Conservation (phyloP, 2,888 invertebrate genomes). For the Tinea semifulvella region DNA sequence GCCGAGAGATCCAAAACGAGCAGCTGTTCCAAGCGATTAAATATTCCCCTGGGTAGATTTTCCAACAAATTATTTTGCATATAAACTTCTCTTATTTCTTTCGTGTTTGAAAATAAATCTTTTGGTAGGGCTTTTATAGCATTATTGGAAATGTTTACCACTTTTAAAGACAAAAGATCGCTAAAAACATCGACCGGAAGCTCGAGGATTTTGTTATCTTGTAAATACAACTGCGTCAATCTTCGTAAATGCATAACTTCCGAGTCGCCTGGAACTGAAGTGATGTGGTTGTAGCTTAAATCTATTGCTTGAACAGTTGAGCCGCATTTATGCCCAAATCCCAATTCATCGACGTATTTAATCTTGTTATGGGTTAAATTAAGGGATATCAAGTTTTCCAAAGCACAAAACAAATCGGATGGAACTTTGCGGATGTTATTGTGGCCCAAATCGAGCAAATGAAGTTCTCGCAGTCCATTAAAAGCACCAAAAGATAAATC, state of each 20-base stretch:
- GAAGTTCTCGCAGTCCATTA: slow-evolving; percentile 79
- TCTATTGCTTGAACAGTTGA: slow-evolving; percentile 82
- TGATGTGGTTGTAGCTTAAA: slow-evolving; percentile 82
- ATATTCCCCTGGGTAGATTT: slow-evolving; percentile 83
- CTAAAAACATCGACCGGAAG: slow-evolving; percentile 80
- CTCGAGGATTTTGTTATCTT: slow-evolving; percentile 84
- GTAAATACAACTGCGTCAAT: slow-evolving; percentile 80
- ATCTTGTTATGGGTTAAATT: slow-evolving; percentile 88
- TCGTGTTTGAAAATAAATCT: slow-evolving; percentile 81
- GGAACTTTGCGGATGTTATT: slow-evolving; percentile 85
- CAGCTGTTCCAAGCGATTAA: slow-evolving; percentile 86
- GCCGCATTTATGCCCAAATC: slow-evolving; percentile 70
- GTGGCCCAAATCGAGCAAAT: slow-evolving; percentile 78
- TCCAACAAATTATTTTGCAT: slow-evolving; percentile 87
- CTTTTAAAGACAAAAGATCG: slow-evolving; percentile 79
- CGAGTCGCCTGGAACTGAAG: slow-evolving; percentile 76
- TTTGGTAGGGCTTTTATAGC: slow-evolving; percentile 83
- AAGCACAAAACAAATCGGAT: slow-evolving; percentile 79
- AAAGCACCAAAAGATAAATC: slow-evolving; percentile 78
- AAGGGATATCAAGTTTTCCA: slow-evolving; percentile 81
- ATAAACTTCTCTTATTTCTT: slow-evolving; percentile 84
- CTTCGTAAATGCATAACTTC: slow-evolving; percentile 80
- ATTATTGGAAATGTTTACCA: slow-evolving; percentile 88
- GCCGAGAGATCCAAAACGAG: slow-evolving; percentile 85
- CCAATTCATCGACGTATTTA: slow-evolving; percentile 78